Conservation (phyloP, 2,113 vertebrate species). For the Ceyx melanurus region DNA sequence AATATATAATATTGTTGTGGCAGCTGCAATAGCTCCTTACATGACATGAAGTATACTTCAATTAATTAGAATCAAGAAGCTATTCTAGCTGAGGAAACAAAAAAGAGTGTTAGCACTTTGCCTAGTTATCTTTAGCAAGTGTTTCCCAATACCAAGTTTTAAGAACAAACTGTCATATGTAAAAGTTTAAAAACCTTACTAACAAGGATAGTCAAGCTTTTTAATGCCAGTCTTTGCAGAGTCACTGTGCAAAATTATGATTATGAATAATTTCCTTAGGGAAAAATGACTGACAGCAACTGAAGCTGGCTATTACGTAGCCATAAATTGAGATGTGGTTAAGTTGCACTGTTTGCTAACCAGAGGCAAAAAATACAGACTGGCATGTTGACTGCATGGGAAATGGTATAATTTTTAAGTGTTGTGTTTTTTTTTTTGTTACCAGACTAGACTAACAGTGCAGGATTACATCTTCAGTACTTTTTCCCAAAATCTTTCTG, state of each 20-base stretch:
- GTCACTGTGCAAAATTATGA: conserved; percentile 37
- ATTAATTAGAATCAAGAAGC: neutral
- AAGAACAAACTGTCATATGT: neutral
- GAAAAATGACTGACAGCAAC: conserved; percentile 21
- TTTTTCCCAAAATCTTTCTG: conserved; percentile 18
- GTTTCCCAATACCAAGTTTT: neutral
- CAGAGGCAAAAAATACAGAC: neutral
- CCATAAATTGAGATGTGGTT: neutral
- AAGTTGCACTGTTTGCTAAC: neutral
- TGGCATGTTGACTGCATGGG: neutral
- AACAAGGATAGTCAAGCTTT: conserved; percentile 16
- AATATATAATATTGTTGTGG: neutral
- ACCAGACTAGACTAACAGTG: neutral
- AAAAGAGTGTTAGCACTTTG: neutral
- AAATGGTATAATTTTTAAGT: neutral
- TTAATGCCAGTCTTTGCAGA: conserved; percentile 21
- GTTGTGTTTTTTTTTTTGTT: neutral
- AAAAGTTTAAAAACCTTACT: neutral
- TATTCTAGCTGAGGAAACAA: neutral
- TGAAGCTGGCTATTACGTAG: neutral
- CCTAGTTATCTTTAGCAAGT: neutral
- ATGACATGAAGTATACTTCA: neutral
- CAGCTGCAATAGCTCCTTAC: neutral
- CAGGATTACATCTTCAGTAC: neutral
- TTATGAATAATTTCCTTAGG: conserved; percentile 43